phyloP scores from a whole-genome alignment of 2,888 invertebrate species.

The Macrophya alboannulata region DNA sequence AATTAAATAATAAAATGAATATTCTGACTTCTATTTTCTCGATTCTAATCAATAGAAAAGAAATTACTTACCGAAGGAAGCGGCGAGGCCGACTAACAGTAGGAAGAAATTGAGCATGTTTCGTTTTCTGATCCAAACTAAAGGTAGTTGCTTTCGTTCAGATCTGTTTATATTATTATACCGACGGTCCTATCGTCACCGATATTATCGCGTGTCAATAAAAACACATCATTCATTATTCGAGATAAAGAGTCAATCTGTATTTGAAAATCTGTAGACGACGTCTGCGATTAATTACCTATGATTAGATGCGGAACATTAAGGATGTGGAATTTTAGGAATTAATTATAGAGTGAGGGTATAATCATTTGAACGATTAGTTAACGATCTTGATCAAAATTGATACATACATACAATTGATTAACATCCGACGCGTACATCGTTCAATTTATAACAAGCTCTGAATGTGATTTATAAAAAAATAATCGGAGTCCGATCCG shows the following conservation, averaged over 20 bases:
- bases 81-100: slow-evolving; percentile 7
- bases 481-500: background rate
- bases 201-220: slow-evolving; percentile 23
- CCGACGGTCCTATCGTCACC: background rate
- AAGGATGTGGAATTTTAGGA: background rate
- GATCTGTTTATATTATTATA: slow-evolving; percentile 28
- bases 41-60: background rate
- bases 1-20: background rate
- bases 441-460: background rate
- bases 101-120: slow-evolving; percentile 1
- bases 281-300: background rate
- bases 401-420: background rate
- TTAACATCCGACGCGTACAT: background rate
- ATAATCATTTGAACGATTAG: background rate
- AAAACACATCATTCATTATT: background rate
- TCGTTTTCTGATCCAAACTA: background rate
- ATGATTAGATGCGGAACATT: background rate
- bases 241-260: background rate
- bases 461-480: background rate
- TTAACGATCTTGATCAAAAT: background rate
- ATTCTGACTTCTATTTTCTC: background rate
- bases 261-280: background rate
- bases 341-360: background rate
- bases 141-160: background rate
- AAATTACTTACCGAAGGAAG: slow-evolving; percentile 24